Evolutionary conservation across 2,797 vertebrate species (phyloP), one percentile per base, ranked within the genome.

Genomic region (Triplophysa bombifrons): DNA sequence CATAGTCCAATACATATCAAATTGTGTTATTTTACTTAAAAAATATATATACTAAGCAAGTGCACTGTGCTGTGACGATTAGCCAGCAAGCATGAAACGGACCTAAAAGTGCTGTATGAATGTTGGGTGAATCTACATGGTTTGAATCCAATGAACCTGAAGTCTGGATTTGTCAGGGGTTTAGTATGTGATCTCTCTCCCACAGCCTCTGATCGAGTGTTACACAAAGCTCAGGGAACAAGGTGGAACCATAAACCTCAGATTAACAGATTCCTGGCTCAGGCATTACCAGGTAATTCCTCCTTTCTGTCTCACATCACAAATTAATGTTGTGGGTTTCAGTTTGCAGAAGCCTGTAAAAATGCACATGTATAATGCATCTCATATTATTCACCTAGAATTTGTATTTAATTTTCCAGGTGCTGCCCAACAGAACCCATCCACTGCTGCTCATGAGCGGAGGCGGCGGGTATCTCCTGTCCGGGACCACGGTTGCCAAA

Each of bases 351-450:
- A 41, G 41, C 1, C 7, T 38, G 30, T 30, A 30, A 30, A 30
- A 30, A 30, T 38, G 5, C 34, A 7, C 34, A 8, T 38, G 34
- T 34, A 34, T 5, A 34, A 34, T 34, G 34, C 34, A 38, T 7
- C 1, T 38, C 7, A 38, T 38, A 6, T 38, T 8, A 1, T 38
- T 38, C 34, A 6, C 34, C 34, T 38, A 38, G 6, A 38, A 38
- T n/a, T 55, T 9, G 10, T 11, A 58, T 38, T 30, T 4, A 38
- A 58, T 56, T 8, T 10, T 75, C 13, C 82, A 99, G 98, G 95
- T 99, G 80, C 89, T 99, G 87, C 96, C 96, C 3, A 96, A 99
- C 89, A 93, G 98, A 89, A 99, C 97, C 61, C 98, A 98, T 88
- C 98, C 98, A 3, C 88, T 95, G 86, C 91, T 99, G 67, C 92